phyloP scores from a whole-genome alignment of 92 coral and sea anemone genomes.

The Porites evermanni region DNA sequence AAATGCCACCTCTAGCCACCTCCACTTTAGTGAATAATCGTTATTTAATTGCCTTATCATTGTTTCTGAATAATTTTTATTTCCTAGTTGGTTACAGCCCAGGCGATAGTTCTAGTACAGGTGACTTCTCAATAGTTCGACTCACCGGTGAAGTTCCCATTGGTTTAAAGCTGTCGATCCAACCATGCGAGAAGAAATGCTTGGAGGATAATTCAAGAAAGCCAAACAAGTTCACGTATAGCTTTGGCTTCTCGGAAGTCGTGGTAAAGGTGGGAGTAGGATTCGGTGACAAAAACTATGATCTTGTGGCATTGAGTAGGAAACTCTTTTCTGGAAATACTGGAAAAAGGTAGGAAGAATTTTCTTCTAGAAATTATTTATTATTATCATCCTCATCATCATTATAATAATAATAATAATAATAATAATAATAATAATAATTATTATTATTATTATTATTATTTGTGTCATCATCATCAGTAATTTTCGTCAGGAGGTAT shows the following conservation, averaged over 20 bases:
- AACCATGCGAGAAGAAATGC: conserved; percentile 51
- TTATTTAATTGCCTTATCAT: background rate
- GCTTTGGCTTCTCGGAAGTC: conserved; percentile 41
- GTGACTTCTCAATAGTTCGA: conserved; percentile 48
- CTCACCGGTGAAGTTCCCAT: conserved; percentile 48
- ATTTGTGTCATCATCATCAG: background rate
- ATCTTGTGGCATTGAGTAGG: background rate
- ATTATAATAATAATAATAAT: background rate
- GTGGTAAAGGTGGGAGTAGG: conserved; percentile 40
- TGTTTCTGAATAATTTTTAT: no score
- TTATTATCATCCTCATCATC: background rate
- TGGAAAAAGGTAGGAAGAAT: background rate
- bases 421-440: background rate
- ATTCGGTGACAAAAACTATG: conserved; percentile 30
- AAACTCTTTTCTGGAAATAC: background rate
- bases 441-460: no score
- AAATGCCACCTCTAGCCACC: background rate
- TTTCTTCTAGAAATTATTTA: background rate
- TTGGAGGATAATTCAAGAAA: background rate
- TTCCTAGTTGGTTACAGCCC: conserved; percentile 21
- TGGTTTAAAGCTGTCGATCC: conserved; percentile 21
- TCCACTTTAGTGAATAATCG: background rate
- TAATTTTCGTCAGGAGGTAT: background rate
- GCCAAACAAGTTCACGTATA: conserved; percentile 14
- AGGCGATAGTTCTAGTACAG: conserved; percentile 27